phyloP scores from a whole-genome alignment of 2,888 invertebrate species.

The Coleophora flavipennella region DNA sequence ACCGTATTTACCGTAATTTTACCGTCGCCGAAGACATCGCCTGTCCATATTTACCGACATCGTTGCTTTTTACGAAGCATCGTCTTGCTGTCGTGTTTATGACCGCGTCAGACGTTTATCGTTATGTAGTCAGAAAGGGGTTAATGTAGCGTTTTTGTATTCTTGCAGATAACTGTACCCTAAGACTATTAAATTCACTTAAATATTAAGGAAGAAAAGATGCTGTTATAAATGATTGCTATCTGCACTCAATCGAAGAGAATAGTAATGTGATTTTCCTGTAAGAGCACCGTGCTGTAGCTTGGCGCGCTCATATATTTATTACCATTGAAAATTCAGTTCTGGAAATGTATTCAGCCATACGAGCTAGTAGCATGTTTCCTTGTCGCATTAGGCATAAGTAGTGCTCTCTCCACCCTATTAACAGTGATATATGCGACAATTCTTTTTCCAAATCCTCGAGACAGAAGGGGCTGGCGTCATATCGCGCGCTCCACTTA shows the following conservation, averaged over 20 bases:
- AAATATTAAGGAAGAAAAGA: too few species aligned
- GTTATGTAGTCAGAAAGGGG: slow-evolving; percentile 53
- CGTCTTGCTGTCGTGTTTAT: slow-evolving; percentile 51
- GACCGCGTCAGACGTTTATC: slow-evolving; percentile 52
- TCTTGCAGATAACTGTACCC: slow-evolving; percentile 31
- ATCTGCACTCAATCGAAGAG: too few species aligned
- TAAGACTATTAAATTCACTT: background rate
- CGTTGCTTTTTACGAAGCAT: slow-evolving; percentile 59
- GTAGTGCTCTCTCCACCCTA: slow-evolving; percentile 72
- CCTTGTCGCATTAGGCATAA: slow-evolving; percentile 72
- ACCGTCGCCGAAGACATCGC: slow-evolving; percentile 43
- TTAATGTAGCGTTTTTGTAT: slow-evolving; percentile 51
- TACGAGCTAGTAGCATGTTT: slow-evolving; percentile 59
- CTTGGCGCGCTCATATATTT: slow-evolving; percentile 48
- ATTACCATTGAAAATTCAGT: slow-evolving; percentile 61
- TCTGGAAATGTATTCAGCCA: slow-evolving; percentile 52
- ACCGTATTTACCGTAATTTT: slow-evolving; percentile 34
- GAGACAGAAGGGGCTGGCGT: slow-evolving; percentile 57
- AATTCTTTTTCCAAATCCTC: slow-evolving; percentile 66
- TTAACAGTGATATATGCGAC: slow-evolving; percentile 71
- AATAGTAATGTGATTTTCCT: too few species aligned
- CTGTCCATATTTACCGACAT: slow-evolving; percentile 61
- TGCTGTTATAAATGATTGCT: too few species aligned
- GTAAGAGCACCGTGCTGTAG: slow-evolving; percentile 7
- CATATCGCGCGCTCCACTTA: slow-evolving; percentile 54